Conservation (phyloP, 1,140 invertebrate genomes). For the Diprion similis region DNA sequence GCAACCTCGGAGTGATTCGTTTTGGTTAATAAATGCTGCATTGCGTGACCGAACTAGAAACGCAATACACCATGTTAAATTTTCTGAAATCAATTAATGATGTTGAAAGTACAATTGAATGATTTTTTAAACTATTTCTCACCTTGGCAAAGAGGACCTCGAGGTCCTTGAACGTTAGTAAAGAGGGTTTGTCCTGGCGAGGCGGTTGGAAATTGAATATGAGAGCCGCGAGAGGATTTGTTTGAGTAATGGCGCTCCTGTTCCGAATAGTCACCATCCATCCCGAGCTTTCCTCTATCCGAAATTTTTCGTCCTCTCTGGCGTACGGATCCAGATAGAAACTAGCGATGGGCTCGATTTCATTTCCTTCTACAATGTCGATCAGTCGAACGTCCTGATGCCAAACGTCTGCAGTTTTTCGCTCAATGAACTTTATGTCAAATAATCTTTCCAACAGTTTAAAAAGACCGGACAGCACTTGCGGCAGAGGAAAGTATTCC, state of each 20-base stretch:
- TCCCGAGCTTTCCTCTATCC: constrained; percentile 66
- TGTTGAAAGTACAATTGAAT: constrained; percentile 14
- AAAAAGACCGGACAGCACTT: constrained; percentile 80
- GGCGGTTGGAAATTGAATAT: constrained; percentile 83
- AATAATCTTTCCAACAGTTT: constrained; percentile 79
- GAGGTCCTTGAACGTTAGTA: constrained; percentile 81
- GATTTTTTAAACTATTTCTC: constrained; percentile 24
- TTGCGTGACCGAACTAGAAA: constrained; percentile 77
- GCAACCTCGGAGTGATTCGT: constrained; percentile 83
- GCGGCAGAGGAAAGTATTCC: constrained; percentile 84
- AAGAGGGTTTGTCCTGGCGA: constrained; percentile 67
- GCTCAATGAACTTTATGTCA: constrained; percentile 80
- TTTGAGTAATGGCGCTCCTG: constrained; percentile 67
- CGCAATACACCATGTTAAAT: constrained; percentile 6
- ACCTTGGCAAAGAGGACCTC: constrained; percentile 78
- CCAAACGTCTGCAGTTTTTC: constrained; percentile 72
- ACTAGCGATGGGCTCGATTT: constrained; percentile 71
- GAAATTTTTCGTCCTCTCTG: constrained; percentile 69
- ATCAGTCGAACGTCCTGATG: constrained; percentile 86
- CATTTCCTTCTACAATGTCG: constrained; percentile 78
- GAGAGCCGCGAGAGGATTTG: constrained; percentile 77
- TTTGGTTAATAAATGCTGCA: constrained; percentile 83
- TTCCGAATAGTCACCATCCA: constrained; percentile 75
- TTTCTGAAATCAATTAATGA: background rate
- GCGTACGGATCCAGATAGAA: constrained; percentile 87